Evolutionary conservation across 2,888 invertebrate genomes (phyloP), one percentile per base, ranked within the genome.

Genomic region (Oxycera nigricornis): DNA sequence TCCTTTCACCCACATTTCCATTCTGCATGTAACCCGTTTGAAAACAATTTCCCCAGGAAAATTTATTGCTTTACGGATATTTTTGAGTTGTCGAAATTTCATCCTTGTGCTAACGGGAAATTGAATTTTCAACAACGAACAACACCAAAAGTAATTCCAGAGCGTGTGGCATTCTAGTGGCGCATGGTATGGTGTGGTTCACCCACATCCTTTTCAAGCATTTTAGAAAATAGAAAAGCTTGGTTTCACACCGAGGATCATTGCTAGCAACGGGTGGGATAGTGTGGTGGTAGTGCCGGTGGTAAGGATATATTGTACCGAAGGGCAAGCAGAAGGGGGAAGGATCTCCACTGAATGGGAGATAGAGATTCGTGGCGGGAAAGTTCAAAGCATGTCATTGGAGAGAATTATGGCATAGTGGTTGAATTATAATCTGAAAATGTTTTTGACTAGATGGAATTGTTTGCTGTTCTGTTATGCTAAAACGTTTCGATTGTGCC

Each of bases 121-220:
- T 72, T 72, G 72, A 72, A 72, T 72, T 72, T 72, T 35, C 72
- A 57, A 24, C 72, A 24, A 31, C 30, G 72, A 55, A 57, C 55
- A 72, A 72, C 72, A 50, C 72, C 72, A 72, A 72, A 39, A 72
- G 72, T 72, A 55, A 72, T 72, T 72, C 39, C 55, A 67, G 52
- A 55, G 55, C 6, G 65, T 39, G 39, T 65, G 65, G 65, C 41
- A 41, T 14, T n/a, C 39, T 39, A 41, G 65, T 9, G 24, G 22
- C 24, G 65, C 6, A 24, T 22, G 39, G 20, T 9, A 24, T 41
- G 41, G 39, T 35, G 35, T 61, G 20, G n/a, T 30, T 3, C 26
- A 7, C 24, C 17, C 26, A 26, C 11, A 39, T 35, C 35, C 35
- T 35, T 39, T 9, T 59, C n/a, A 14, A 14, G 28, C 26, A 55